Base-by-base conservation (phyloP, 2,888 invertebrate species). In the Mythimna impura region DNA sequence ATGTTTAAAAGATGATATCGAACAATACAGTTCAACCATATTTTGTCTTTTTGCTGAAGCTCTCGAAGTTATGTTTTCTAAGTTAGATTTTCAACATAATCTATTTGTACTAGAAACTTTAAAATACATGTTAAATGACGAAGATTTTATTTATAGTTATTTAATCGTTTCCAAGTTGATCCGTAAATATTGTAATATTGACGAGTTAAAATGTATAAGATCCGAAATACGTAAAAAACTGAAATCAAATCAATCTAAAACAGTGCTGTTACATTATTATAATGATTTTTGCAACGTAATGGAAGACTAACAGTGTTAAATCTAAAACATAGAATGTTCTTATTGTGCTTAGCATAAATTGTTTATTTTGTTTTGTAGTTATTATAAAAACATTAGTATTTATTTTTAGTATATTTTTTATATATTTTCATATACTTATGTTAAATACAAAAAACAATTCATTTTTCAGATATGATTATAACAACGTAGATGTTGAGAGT, bases 201-300 rank as follows among this genome's bases (percentile, higher is more conserved):
- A 78, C 1, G 76, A 78, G 6, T 58, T 78, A 25, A 74, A 70
- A 58, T n/a, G 47, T 9, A 72, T 75, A 68, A 22, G 34, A 58
- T 65, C 52, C 47, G 83, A 83, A 78, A 70, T 89, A 76, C 80
- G 79, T 55, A 43, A 82, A 47, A 80, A 83, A 64, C 54, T 88
- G 22, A 40, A 34, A 20, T 66, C 78, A n/a, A 80, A 88, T 83
- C 82, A 85, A 36, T 58, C 63, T 25, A 10, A 34, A 22, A 57
- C 57, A 81, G 82, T 89, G n/a, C 82, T 82, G 66, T 80, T 88
- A 75, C 84, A 88, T 82, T 89, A 82, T 67, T 70, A 80, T 66
- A 66, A 76, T 43, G 61, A 71, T 60, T 80, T 80, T 64, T 47
- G 60, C 25, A 7, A 70, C 47, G 17, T 65, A 34, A 34, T 65